Evolutionary conservation across 2,113 vertebrate species (phyloP).

Genomic region (Damaliscus lunatus): DNA sequence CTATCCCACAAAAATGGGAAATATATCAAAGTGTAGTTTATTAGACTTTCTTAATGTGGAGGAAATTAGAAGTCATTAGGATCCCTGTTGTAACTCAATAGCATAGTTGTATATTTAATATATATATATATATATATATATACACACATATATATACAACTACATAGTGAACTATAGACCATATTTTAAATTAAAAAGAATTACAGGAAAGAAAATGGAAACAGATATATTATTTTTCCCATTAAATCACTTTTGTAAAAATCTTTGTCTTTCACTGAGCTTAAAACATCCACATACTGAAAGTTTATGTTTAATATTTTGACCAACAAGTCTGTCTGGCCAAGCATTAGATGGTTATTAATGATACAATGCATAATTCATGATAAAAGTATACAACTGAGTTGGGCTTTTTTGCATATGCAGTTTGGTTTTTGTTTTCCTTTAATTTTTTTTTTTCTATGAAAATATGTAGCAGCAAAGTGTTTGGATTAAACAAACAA

Average conservation of each 20-base stretch:
- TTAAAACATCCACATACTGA: not conserved
- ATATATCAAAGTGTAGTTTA: not conserved
- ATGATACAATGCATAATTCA: not conserved
- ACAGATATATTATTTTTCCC: not conserved
- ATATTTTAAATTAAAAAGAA: not conserved
- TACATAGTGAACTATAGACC: not conserved
- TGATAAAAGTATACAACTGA: not conserved
- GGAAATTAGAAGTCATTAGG: not conserved
- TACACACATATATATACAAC: rapidly evolving
- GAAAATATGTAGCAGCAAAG: not conserved
- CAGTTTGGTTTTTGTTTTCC: not conserved
- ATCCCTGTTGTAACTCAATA: not conserved
- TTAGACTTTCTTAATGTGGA: not conserved
- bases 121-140: too few relatives aligned
- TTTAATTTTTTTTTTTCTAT: too few relatives aligned
- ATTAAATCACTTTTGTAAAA: not conserved
- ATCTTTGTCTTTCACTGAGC: not conserved
- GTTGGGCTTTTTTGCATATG: not conserved
- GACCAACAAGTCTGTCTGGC: not conserved
- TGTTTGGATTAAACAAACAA: not conserved
- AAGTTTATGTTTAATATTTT: not conserved
- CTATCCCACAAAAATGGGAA: not conserved
- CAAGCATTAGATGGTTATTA: not conserved
- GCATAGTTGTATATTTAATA: not conserved
- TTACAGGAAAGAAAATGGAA: not conserved